These are phyloP conservation scores for Malacoctenus gilli DNA, from an alignment of 2,797 vertebrate species.

Conservation along the genomic window DNA sequence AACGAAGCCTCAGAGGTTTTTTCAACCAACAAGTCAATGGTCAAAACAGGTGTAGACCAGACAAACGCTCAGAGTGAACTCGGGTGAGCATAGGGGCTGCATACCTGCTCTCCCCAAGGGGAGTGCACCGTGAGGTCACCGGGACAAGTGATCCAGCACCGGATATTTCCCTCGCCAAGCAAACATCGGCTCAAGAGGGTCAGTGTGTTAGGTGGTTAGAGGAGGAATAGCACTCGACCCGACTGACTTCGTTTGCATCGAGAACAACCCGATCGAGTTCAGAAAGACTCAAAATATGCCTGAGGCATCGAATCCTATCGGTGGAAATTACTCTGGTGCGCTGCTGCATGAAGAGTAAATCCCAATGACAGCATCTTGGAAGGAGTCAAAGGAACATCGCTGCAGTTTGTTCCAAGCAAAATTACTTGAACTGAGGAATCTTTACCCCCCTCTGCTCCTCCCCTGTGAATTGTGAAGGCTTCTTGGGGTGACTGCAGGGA, in stretches of 20 bases:
- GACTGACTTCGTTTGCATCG: too few species aligned
- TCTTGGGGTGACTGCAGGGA: slow-evolving; percentile 18
- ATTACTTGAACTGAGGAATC: slow-evolving; percentile 23
- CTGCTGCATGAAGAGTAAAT: slow-evolving; percentile 6
- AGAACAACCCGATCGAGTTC: too few species aligned
- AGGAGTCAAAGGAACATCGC: slow-evolving; percentile 15
- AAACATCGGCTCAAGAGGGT: too few species aligned
- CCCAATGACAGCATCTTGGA: slow-evolving; percentile 22
- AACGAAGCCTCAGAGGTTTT: too few species aligned
- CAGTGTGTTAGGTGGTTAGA: too few species aligned
- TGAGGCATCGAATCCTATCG: too few species aligned
- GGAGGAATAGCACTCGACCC: too few species aligned
- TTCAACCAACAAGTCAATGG: not conserved
- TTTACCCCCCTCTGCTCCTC: slow-evolving; percentile 6
- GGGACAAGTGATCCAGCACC: slow-evolving; percentile 30
- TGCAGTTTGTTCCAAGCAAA: slow-evolving; percentile 18
- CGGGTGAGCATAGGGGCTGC: slow-evolving; percentile 10
- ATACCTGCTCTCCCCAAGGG: slow-evolving; percentile 35
- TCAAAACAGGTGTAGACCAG: not conserved
- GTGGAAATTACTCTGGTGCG: slow-evolving; percentile 3
- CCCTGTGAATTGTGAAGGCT: slow-evolving; percentile 18
- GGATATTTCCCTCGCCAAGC: slow-evolving; percentile 49
- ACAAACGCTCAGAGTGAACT: slow-evolving; percentile 11
- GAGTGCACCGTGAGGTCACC: slow-evolving; percentile 44
- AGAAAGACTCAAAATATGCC: too few species aligned